phyloP scores from a whole-genome alignment of 2,888 invertebrate species.

The Drosophila buzzatii region DNA sequence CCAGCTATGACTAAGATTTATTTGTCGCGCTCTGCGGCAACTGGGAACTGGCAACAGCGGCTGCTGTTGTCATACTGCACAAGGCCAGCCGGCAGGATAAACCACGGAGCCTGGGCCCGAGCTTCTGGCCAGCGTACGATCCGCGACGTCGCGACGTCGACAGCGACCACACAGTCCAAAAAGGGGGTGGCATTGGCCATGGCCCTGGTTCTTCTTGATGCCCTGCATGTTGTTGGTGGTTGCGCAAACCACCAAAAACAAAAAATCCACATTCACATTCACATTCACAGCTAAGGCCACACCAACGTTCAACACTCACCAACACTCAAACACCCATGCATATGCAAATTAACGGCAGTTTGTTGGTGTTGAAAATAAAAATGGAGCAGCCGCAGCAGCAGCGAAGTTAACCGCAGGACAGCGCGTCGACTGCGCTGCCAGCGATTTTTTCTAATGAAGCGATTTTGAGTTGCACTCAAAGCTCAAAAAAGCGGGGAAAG shows the following conservation, averaged over 20 bases:
- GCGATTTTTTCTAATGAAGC: constrained; percentile 70
- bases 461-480: constrained; percentile 62
- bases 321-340: constrained; percentile 22
- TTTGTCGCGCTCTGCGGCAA: constrained; percentile 69
- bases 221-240: constrained; percentile 58
- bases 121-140: constrained; percentile 52
- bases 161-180: constrained; percentile 31
- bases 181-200: constrained; percentile 72
- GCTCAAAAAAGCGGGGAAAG: constrained; percentile 61
- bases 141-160: constrained; percentile 50
- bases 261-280: constrained; percentile 17
- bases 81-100: constrained; percentile 83
- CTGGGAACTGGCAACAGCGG: constrained; percentile 83
- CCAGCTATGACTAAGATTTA: constrained; percentile 78
- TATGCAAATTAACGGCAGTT: constrained; percentile 75
- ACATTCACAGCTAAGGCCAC: constrained; percentile 1
- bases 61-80: constrained; percentile 84
- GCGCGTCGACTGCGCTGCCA: constrained; percentile 40
- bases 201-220: constrained; percentile 49
- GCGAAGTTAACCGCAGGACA: constrained; percentile 65
- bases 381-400: constrained; percentile 70
- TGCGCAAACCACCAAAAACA: constrained; percentile 66
- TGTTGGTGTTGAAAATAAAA: constrained; percentile 73
- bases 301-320: constrained; percentile 22
- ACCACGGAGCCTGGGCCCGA: constrained; percentile 83